Conservation (phyloP, 2,888 invertebrate species). For the Drosophila melanosoma region DNA sequence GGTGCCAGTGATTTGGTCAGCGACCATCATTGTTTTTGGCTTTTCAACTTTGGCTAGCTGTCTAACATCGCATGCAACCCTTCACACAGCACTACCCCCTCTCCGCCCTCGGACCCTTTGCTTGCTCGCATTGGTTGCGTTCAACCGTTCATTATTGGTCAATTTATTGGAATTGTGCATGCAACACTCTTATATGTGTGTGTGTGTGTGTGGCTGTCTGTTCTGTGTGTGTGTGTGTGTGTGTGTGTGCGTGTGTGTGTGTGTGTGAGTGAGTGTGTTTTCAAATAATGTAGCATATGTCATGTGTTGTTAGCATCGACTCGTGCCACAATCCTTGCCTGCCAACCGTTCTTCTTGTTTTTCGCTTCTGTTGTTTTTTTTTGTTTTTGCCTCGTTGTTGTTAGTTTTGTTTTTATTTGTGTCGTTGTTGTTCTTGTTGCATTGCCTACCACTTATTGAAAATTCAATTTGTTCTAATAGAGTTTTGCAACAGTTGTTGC, state of each 20-base stretch:
- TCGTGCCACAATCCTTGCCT: slow-evolving; percentile 36
- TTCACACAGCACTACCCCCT: neutral
- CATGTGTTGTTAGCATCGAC: slow-evolving; percentile 57
- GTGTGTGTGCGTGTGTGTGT: slow-evolving; percentile 30
- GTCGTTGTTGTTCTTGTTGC: slow-evolving; percentile 30
- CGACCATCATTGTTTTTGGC: slow-evolving; percentile 76
- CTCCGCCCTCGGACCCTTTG: neutral
- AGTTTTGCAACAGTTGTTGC: slow-evolving; percentile 54
- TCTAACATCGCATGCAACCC: slow-evolving; percentile 24
- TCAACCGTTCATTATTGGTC: slow-evolving; percentile 81
- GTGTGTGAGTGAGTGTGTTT: slow-evolving; percentile 19
- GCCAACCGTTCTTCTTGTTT: slow-evolving; percentile 8
- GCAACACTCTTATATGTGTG: slow-evolving; percentile 37
- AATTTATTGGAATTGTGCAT: slow-evolving; percentile 82
- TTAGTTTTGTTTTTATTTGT: slow-evolving; percentile 9
- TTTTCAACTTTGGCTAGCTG: slow-evolving; percentile 68
- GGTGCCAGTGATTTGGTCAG: slow-evolving; percentile 39
- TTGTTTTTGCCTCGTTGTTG: neutral
- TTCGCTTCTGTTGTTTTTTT: slow-evolving; percentile 4
- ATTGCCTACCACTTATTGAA: slow-evolving; percentile 66
- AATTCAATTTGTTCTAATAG: slow-evolving; percentile 75
- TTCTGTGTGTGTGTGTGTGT: slow-evolving; percentile 29
- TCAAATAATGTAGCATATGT: slow-evolving; percentile 65
- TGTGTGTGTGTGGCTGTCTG: slow-evolving; percentile 14
- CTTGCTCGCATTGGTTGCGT: slow-evolving; percentile 49